phyloP scores from a whole-genome alignment of 2,797 vertebrate genomes.

The Glyptemys insculpta region DNA sequence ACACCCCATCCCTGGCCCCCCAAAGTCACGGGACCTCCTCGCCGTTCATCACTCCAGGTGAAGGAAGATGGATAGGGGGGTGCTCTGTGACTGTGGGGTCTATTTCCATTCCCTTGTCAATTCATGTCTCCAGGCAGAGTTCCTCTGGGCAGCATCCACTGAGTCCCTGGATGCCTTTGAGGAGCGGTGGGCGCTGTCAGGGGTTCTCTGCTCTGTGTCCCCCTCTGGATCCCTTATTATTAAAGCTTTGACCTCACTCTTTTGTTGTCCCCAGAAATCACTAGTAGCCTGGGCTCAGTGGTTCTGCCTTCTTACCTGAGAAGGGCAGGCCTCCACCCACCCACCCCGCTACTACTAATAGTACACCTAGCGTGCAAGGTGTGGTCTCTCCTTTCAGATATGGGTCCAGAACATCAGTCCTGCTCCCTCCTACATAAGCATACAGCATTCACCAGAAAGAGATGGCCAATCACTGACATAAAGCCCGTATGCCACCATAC shows the following conservation, averaged over 20 bases:
- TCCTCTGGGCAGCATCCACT: background rate
- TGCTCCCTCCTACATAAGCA: background rate
- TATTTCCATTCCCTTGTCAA: background rate
- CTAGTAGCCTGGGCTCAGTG: background rate
- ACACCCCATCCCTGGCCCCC: background rate
- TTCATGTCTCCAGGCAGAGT: background rate
- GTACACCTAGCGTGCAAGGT: background rate
- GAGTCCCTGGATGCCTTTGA: background rate
- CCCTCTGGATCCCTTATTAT: background rate
- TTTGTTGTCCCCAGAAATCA: background rate
- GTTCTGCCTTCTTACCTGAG: background rate
- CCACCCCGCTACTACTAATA: background rate
- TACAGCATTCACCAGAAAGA: background rate
- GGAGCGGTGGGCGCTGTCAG: background rate
- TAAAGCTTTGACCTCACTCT: background rate
- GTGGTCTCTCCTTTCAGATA: background rate
- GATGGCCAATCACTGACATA: background rate
- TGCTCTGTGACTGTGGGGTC: background rate
- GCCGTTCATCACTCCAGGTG: background rate
- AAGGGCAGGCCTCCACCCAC: background rate
- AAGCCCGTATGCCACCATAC: background rate
- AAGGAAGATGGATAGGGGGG: background rate
- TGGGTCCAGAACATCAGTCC: background rate
- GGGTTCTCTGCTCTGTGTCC: background rate
- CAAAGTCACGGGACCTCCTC: background rate